Evolutionary conservation across 2,797 vertebrate species (phyloP).

Genomic region (Sebastes flavidus): DNA sequence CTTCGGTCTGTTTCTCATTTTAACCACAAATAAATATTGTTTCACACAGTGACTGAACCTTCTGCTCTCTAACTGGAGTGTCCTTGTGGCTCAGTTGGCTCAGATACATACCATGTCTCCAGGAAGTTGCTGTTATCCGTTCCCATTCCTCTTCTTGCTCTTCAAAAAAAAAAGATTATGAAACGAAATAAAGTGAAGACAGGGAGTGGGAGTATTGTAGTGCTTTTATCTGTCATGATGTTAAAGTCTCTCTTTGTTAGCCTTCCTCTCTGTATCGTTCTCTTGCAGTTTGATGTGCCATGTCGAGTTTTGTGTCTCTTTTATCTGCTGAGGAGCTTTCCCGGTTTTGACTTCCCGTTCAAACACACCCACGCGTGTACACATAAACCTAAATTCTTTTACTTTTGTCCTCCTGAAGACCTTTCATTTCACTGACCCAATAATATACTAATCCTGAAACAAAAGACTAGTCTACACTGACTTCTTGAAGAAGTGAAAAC

Average conservation of each 20-base stretch:
- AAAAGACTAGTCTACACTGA: background rate
- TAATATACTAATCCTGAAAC: background rate
- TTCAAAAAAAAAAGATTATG: constrained; percentile 3
- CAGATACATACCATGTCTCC: background rate
- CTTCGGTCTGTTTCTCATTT: background rate
- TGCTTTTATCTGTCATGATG: constrained; percentile 41
- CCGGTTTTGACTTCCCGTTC: background rate
- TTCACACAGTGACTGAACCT: background rate
- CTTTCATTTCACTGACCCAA: background rate
- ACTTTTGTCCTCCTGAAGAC: background rate
- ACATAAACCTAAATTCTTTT: background rate
- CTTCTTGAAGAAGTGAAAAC: background rate
- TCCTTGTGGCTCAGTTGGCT: background rate
- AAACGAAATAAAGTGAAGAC: constrained; percentile 6
- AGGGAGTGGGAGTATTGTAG: constrained; percentile 23
- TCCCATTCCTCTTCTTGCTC: background rate
- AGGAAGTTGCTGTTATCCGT: background rate
- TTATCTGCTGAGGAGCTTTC: constrained; percentile 23
- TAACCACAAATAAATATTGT: background rate
- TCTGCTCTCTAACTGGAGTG: background rate
- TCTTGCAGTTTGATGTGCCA: constrained; percentile 40
- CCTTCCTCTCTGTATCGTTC: constrained; percentile 1
- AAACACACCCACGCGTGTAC: background rate
- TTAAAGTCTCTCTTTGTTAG: constrained; percentile 18
- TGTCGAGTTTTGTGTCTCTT: constrained; percentile 29